Evolutionary conservation across 2,888 invertebrate species (phyloP).

Genomic region (Acleris literana): DNA sequence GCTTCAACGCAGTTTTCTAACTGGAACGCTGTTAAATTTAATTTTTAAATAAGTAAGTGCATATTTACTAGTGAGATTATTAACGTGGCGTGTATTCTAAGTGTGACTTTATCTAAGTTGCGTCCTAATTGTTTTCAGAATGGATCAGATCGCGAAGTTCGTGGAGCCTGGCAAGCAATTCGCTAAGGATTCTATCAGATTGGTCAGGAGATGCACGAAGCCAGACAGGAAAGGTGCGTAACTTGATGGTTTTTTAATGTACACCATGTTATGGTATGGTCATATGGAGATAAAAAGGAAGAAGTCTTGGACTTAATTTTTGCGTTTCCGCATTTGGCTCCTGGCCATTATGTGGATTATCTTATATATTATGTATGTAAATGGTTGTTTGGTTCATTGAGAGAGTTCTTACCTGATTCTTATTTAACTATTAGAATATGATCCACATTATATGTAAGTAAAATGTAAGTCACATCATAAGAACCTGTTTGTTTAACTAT

Average conservation of each 20-base stretch:
- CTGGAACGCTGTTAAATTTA: conserved; percentile 34
- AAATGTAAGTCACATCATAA: too few relatives aligned
- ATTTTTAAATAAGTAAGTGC: conserved; percentile 37
- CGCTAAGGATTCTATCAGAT: conserved; percentile 98
- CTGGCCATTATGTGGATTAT: too few relatives aligned
- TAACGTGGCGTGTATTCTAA: neutral
- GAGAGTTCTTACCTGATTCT: too few relatives aligned
- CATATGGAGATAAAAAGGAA: too few relatives aligned
- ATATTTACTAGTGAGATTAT: conserved; percentile 12
- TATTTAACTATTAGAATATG: too few relatives aligned
- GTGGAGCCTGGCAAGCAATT: conserved; percentile 98
- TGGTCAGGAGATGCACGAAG: conserved; percentile 99
- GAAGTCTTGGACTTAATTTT: too few relatives aligned
- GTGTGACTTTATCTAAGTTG: conserved; percentile 15
- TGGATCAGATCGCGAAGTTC: conserved; percentile 98
- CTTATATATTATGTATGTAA: too few relatives aligned
- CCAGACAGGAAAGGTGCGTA: conserved; percentile 97
- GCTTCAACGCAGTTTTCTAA: conserved; percentile 34
- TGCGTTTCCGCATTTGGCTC: too few relatives aligned
- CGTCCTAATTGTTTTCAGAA: conserved; percentile 72
- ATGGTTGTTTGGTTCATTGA: too few relatives aligned
- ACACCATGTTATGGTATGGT: neutral
- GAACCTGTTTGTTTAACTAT: too few relatives aligned
- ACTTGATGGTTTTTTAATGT: neutral
- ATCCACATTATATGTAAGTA: too few relatives aligned